Percentiles rank a stretch among this genome's conserved stretches.
Evolutionary conservation across 2,888 invertebrate genomes (phyloP).

Genomic region (Suillia variegata): DNA sequence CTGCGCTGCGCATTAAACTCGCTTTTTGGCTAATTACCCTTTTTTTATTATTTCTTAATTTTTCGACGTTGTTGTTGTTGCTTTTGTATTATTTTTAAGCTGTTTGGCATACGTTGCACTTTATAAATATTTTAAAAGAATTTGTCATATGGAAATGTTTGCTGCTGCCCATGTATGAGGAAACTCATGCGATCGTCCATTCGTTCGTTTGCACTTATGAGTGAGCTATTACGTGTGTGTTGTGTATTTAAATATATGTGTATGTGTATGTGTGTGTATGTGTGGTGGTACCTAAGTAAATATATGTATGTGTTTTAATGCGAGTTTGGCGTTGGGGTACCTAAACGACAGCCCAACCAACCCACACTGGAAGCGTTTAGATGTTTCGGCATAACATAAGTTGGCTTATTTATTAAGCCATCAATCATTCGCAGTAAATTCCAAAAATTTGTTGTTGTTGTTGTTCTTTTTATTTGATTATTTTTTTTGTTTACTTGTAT

Average conservation of each 20-base stretch:
- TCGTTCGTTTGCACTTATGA: not conserved
- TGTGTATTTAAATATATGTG: too few species aligned
- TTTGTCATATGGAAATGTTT: not conserved
- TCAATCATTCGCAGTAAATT: not conserved
- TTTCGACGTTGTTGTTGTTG: too few species aligned
- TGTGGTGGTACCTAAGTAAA: too few species aligned
- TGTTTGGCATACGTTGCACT: too few species aligned
- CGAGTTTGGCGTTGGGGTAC: too few species aligned
- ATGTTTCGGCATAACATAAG: not conserved
- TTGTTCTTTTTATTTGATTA: too few species aligned
- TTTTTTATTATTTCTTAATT: too few species aligned
- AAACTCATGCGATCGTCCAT: not conserved
- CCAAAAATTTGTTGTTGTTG: not conserved
- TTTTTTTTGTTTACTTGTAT: too few species aligned
- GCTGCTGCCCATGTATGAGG: not conserved
- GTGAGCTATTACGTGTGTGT: not conserved
- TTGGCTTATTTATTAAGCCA: slow-evolving; percentile 1
- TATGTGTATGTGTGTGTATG: not conserved
- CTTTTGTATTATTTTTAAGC: too few species aligned
- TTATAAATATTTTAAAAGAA: not conserved
- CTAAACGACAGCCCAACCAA: too few species aligned
- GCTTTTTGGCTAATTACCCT: slow-evolving; percentile 50
- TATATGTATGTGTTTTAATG: too few species aligned
- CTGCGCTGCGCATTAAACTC: slow-evolving; percentile 44
- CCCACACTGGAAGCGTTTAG: too few species aligned